Evolutionary conservation across 2,888 invertebrate species (phyloP).

Genomic region (Pseudococcus longispinus): DNA sequence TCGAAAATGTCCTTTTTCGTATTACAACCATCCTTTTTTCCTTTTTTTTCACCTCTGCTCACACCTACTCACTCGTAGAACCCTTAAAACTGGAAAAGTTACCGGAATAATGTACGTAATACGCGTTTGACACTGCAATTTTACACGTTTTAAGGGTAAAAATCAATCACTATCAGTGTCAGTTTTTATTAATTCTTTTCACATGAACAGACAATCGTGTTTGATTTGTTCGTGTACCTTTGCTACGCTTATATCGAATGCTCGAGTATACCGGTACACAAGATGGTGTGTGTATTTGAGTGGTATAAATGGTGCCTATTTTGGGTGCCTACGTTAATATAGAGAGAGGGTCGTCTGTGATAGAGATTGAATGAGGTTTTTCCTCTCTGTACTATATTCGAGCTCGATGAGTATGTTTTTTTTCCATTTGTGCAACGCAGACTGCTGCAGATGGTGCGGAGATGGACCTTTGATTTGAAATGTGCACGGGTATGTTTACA

Average conservation of each 20-base stretch:
- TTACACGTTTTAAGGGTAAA: slow-evolving; percentile 23
- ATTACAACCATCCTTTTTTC: background rate
- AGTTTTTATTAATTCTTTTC: slow-evolving; percentile 29
- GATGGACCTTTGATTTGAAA: background rate
- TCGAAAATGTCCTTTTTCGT: slow-evolving; percentile 35
- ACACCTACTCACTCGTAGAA: background rate
- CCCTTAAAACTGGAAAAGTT: background rate
- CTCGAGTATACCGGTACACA: background rate
- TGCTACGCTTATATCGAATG: background rate
- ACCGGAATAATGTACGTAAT: background rate
- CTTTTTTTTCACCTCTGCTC: background rate
- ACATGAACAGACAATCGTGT: slow-evolving; percentile 7
- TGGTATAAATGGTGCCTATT: slow-evolving; percentile 3
- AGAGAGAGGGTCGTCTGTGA: background rate
- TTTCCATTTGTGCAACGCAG: background rate
- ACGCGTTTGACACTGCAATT: slow-evolving; percentile 12
- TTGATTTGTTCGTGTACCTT: background rate
- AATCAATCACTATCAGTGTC: slow-evolving; percentile 28
- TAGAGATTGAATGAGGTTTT: slow-evolving; percentile 13
- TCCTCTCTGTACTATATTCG: background rate
- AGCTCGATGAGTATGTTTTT: background rate
- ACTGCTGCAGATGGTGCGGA: background rate
- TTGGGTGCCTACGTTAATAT: background rate
- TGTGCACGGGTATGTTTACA: background rate
- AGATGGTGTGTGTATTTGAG: background rate